Conservation (phyloP, 2,888 invertebrate species). For the Macaria liturata region DNA sequence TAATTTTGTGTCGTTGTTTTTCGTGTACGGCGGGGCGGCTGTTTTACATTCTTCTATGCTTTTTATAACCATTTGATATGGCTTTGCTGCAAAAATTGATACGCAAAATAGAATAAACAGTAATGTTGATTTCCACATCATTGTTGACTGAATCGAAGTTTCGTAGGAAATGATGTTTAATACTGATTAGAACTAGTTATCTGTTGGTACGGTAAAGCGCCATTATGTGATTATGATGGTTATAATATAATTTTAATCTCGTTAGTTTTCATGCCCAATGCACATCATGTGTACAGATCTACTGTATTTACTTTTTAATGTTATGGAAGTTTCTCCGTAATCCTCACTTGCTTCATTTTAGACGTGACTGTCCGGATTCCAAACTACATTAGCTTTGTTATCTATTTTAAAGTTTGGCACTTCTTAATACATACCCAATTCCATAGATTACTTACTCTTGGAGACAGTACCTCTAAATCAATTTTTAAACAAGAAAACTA, state of each 20-base stretch:
- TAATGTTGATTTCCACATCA: neutral
- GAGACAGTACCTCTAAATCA: too few species aligned
- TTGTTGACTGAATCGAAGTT: neutral
- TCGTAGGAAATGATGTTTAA: neutral
- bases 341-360: too few species aligned
- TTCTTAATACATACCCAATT: neutral
- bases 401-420: neutral
- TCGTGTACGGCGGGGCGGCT: constrained; percentile 41
- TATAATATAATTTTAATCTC: constrained; percentile 17
- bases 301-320: too few species aligned
- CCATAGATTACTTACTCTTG: neutral
- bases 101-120: neutral
- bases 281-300: neutral
- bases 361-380: too few species aligned
- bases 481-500: neutral
- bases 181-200: neutral
- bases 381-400: neutral
- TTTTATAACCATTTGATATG: constrained; percentile 34
- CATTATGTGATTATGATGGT: neutral
- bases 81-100: neutral
- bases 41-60: constrained; percentile 33
- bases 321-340: too few species aligned
- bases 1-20: constrained; percentile 20
- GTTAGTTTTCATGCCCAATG: constrained; percentile 9
- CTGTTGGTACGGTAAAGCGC: neutral